Evolutionary conservation across 2,888 invertebrate genomes (phyloP).

Genomic region (Tenthredo mesomela): DNA sequence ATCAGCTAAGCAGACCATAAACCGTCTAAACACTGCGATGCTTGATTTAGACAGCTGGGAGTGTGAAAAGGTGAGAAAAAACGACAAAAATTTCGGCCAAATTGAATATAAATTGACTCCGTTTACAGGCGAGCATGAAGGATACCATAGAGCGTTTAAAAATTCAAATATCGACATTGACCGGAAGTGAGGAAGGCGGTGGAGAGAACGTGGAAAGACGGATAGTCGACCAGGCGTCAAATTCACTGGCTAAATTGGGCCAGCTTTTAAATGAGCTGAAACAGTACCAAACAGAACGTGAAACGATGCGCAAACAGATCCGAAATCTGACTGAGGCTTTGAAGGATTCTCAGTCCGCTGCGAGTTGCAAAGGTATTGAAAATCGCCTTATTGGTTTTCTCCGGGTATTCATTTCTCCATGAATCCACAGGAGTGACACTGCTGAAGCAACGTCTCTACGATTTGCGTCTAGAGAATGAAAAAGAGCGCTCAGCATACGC

Average conservation of each 20-base stretch:
- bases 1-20: conserved; percentile 42
- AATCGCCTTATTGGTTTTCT: not conserved
- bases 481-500: conserved; percentile 52
- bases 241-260: conserved; percentile 57
- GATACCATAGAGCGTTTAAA: conserved; percentile 39
- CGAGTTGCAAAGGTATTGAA: conserved; percentile 59
- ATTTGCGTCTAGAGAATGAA: conserved; percentile 55
- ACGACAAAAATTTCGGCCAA: not conserved
- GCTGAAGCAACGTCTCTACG: conserved; percentile 53
- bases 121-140: conserved; percentile 42
- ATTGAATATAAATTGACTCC: not conserved
- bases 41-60: conserved; percentile 49
- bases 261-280: conserved; percentile 61
- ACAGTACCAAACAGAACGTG: conserved; percentile 62
- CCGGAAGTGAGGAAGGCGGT: conserved; percentile 32
- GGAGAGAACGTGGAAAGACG: conserved; percentile 37
- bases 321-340: conserved; percentile 57
- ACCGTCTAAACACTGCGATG: conserved; percentile 50
- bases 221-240: conserved; percentile 45
- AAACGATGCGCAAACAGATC: conserved; percentile 56
- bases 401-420: not conserved
- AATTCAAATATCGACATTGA: conserved; percentile 42
- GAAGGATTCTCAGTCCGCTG: conserved; percentile 56
- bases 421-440: conserved; percentile 30
- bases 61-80: conserved; percentile 40